Evolutionary conservation across 2,113 vertebrate genomes (phyloP), one percentile per base, ranked within the genome.

Genomic region (Copsychus sechellarum): DNA sequence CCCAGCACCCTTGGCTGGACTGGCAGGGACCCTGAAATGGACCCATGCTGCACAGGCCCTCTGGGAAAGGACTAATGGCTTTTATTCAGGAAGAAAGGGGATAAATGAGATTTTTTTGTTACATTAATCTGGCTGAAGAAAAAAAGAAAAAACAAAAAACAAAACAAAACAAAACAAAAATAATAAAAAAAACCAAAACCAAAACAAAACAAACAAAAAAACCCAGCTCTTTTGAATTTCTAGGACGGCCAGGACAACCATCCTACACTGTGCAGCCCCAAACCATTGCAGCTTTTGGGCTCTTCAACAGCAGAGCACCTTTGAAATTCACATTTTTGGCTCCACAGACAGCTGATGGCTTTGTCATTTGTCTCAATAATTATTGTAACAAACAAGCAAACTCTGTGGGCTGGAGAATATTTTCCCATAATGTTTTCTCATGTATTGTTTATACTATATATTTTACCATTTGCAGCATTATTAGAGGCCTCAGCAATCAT

Each of bases 401-500:
- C 61, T 91, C 93, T 91, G 86, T 25, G 69, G 89, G 84, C 94
- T 77, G 72, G 73, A 92, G 92, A 83, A 67, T 93, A 86, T 96
- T 96, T 96, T 71, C 71, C 80, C 72, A 69, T 90, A 71, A 93
- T 86, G 45, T 83, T 97, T 94, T 67, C 91, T 94, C 69, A 70
- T 78, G 71, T 78, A 89, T 96, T 97, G 96, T 96, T 97, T 97
- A 97, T 85, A 74, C 80, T 95, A 78, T 86, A 88, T 96, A 83
- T 97, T 97, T 97, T 97, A 97, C 92, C 95, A 98, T 93, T 93
- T 96, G 80, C 36, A 53, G 88, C 45, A 28, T 95, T 97, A 96
- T 97, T 97, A 95, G 26, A 95, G 88, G 88, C 93, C 96, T 97
- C 95, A 96, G 92, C 93, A 91, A 96, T 93, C 95, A 96, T 95